These are phyloP conservation scores for Parauchenoglanis punctatus DNA, from an alignment of 2,797 vertebrate genomes.

Conservation along the genomic window DNA sequence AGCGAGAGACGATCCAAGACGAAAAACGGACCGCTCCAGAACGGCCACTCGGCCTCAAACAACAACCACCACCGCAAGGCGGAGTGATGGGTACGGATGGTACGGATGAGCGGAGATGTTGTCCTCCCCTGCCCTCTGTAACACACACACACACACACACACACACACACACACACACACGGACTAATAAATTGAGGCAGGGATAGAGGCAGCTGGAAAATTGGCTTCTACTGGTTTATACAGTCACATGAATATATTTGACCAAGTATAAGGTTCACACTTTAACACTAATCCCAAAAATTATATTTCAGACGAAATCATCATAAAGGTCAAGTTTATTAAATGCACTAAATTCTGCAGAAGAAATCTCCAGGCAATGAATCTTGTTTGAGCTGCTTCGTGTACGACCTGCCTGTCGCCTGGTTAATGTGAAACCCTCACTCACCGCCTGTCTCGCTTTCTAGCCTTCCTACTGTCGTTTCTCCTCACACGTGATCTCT, in stretches of 20 bases:
- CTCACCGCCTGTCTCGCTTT: neutral
- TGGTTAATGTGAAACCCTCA: neutral
- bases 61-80: conserved; percentile 87
- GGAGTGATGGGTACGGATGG: conserved; percentile 73
- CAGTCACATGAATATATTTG: conserved; percentile 18
- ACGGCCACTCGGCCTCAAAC: conserved; percentile 82
- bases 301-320: neutral
- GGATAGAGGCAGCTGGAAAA: conserved; percentile 18
- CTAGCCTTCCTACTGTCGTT: neutral
- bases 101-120: conserved; percentile 13
- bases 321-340: neutral
- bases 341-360: conserved; percentile 24
- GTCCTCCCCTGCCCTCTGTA: neutral
- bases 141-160: neutral
- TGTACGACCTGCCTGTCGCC: conserved; percentile 17
- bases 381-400: neutral
- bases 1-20: conserved; percentile 56
- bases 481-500: neutral
- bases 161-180: neutral
- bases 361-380: neutral
- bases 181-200: conserved; percentile 35
- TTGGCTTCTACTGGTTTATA: neutral
- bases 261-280: conserved; percentile 23
- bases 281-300: conserved; percentile 31
- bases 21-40: conserved; percentile 83